Conservation (phyloP, 2,113 vertebrate genomes). For the Canis aureus region DNA sequence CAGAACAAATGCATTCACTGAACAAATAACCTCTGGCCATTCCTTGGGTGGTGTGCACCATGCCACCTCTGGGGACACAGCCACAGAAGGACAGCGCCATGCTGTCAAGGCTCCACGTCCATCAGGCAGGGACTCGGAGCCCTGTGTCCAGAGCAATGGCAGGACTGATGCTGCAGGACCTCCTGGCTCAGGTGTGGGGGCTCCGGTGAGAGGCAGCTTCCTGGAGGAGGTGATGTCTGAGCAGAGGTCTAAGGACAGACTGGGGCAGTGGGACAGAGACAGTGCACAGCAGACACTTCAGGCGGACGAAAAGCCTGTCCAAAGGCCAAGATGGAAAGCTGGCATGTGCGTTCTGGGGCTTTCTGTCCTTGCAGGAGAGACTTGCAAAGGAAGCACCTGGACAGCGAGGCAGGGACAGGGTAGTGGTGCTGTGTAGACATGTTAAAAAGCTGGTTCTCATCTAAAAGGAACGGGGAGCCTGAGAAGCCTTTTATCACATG, state of each 20-base stretch:
- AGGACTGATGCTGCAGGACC: accelerated
- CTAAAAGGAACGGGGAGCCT: no score
- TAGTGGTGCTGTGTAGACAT: accelerated
- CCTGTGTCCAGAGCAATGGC: accelerated
- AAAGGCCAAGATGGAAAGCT: no score
- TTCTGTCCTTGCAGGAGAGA: no score
- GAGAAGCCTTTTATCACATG: neutral
- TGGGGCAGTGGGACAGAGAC: accelerated
- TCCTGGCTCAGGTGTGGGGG: accelerated
- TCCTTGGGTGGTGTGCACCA: accelerated
- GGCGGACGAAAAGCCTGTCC: neutral
- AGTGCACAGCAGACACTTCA: accelerated
- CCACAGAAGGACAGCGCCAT: accelerated
- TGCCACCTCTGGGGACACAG: neutral
- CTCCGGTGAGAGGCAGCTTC: neutral
- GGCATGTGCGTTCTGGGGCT: accelerated
- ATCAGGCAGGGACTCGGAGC: accelerated
- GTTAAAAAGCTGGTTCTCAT: neutral
- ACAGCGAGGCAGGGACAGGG: neutral
- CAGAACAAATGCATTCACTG: accelerated
- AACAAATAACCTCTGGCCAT: accelerated
- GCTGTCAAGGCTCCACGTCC: no score
- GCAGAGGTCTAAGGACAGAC: neutral
- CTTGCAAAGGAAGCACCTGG: accelerated
- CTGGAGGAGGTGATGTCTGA: accelerated